Percentiles rank a stretch among this genome's conserved stretches.
Evolutionary conservation across 2,797 vertebrate species (phyloP).

Genomic region (Alca torda): DNA sequence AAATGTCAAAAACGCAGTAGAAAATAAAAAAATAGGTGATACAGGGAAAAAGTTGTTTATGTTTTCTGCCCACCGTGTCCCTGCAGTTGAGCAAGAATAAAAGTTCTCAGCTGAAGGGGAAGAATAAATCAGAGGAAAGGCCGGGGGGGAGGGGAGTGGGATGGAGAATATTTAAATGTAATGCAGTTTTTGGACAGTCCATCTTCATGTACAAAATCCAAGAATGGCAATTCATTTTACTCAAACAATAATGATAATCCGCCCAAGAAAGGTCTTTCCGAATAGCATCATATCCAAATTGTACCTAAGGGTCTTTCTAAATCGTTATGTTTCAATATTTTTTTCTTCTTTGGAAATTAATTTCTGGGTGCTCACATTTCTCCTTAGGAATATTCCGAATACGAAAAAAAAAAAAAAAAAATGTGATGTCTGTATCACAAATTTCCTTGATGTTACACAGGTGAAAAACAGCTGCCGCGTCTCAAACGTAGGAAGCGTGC

Average conservation of each 20-base stretch:
- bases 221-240: too few relatives aligned
- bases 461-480: background rate
- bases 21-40: background rate
- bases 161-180: background rate
- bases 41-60: background rate
- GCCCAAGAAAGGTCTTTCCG: background rate
- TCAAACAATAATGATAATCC: rapidly evolving
- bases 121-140: background rate
- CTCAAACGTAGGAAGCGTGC: background rate
- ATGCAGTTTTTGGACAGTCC: background rate
- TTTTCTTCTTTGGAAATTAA: rapidly evolving
- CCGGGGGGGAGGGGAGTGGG: too few relatives aligned
- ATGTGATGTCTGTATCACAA: background rate
- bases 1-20: background rate
- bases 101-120: background rate
- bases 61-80: background rate
- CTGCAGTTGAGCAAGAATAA: background rate
- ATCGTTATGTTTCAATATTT: background rate
- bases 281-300: rapidly evolving
- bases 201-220: background rate
- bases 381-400: background rate
- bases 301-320: background rate
- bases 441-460: too few relatives aligned
- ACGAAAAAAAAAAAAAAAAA: too few relatives aligned
- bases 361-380: background rate